Conservation (phyloP, 2,888 invertebrate genomes). For the Tiphia femorata region DNA sequence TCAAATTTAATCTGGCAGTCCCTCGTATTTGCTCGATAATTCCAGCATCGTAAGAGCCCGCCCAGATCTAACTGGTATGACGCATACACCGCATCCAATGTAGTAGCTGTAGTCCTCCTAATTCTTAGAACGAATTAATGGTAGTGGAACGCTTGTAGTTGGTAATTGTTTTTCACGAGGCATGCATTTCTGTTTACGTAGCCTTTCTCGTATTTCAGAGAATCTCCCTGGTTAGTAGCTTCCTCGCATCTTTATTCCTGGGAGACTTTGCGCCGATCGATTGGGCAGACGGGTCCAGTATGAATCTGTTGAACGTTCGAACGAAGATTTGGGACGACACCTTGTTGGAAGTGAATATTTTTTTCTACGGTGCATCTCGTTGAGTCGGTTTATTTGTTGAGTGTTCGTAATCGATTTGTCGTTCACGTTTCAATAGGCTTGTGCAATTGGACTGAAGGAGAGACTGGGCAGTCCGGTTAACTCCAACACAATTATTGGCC, state of each 20-base stretch:
- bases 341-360: conserved; percentile 32
- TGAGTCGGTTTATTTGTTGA: neutral
- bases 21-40: too few species aligned
- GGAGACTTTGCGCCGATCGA: conserved; percentile 93
- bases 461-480: conserved; percentile 84
- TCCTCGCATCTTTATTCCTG: conserved; percentile 88
- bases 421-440: conserved; percentile 71
- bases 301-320: conserved; percentile 92
- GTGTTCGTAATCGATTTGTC: neutral
- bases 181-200: neutral
- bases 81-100: neutral
- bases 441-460: conserved; percentile 79
- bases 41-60: too few species aligned
- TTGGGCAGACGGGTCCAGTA: conserved; percentile 93
- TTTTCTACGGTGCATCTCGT: neutral
- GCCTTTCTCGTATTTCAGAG: conserved; percentile 71
- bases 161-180: neutral
- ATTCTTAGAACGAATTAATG: neutral
- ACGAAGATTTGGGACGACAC: conserved; percentile 81
- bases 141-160: neutral
- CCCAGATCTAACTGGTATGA: too few species aligned
- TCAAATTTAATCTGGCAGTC: too few species aligned
- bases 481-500: conserved; percentile 79
- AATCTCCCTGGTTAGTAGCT: conserved; percentile 94
- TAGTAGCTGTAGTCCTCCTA: neutral